Evolutionary conservation across 2,888 invertebrate species (phyloP).

Genomic region (Thymelicus lineola): DNA sequence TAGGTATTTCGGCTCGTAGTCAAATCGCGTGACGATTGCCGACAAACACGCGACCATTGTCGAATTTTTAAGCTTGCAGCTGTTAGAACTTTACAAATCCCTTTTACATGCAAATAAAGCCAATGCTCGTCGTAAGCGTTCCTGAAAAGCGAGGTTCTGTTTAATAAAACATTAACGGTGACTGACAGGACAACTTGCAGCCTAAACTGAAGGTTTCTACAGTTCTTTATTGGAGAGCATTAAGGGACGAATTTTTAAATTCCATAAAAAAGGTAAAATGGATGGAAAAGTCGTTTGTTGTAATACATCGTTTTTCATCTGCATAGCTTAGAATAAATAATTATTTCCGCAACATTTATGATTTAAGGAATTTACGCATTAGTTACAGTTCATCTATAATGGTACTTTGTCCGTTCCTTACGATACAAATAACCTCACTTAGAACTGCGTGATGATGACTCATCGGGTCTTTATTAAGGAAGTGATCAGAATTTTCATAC

Average conservation of each 20-base stretch:
- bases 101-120: slow-evolving; percentile 61
- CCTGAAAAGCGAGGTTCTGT: background rate
- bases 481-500: background rate
- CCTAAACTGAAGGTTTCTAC: too few relatives aligned
- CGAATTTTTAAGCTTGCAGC: slow-evolving; percentile 57
- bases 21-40: slow-evolving; percentile 56
- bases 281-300: too few relatives aligned
- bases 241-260: too few relatives aligned
- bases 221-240: too few relatives aligned
- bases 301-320: too few relatives aligned
- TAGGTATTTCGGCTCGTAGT: slow-evolving; percentile 36
- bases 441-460: background rate
- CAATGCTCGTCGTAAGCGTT: slow-evolving; percentile 39
- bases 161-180: too few relatives aligned
- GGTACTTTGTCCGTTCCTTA: slow-evolving; percentile 11
- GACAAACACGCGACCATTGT: slow-evolving; percentile 55
- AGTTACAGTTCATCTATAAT: slow-evolving; percentile 20
- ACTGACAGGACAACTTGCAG: too few relatives aligned
- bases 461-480: slow-evolving; percentile 1
- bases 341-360: slow-evolving; percentile 28
- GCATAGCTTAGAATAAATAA: background rate
- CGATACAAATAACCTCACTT: background rate
- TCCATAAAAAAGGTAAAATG: too few relatives aligned
- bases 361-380: slow-evolving; percentile 13
- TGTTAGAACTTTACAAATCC: slow-evolving; percentile 51